These are phyloP conservation scores for Larimichthys polyactis DNA, from an alignment of 2,113 vertebrate species.

Conservation along the genomic window DNA sequence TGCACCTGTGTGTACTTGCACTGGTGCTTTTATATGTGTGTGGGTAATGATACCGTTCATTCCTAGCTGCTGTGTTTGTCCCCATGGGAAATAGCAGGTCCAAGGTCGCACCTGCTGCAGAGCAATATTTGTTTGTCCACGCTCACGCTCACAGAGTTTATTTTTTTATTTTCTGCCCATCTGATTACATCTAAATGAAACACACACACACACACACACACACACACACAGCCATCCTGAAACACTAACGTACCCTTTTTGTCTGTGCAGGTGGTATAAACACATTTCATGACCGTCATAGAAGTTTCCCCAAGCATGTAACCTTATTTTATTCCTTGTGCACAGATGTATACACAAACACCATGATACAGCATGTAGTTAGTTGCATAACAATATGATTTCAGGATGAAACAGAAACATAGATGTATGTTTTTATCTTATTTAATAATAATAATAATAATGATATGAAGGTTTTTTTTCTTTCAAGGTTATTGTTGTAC, in stretches of 20 bases:
- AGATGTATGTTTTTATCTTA: not conserved
- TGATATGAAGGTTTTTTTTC: not conserved
- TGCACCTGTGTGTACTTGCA: constrained; percentile 40
- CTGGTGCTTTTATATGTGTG: constrained; percentile 47
- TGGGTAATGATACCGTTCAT: constrained; percentile 62
- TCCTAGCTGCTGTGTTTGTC: constrained; percentile 53
- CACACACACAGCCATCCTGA: constrained; percentile 36
- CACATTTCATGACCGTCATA: constrained; percentile 31
- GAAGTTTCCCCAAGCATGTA: constrained; percentile 21
- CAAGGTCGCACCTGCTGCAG: constrained; percentile 77
- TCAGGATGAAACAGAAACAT: not conserved
- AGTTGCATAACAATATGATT: not conserved
- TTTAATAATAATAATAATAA: not conserved
- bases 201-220: constrained; percentile 24
- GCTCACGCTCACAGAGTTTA: constrained; percentile 27
- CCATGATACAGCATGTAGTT: not conserved
- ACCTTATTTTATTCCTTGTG: constrained; percentile 37
- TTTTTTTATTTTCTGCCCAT: constrained; percentile 50
- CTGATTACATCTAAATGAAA: constrained; percentile 67
- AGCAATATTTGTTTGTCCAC: constrained; percentile 63
- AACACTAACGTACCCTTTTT: constrained; percentile 25
- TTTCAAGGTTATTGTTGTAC: not conserved
- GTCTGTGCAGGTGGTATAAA: constrained; percentile 46
- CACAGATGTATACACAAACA: not conserved
- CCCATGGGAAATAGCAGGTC: constrained; percentile 67